These are phyloP conservation scores for Coryphaenoides rupestris DNA, from an alignment of 2,113 vertebrate genomes.

Conservation along the genomic window DNA sequence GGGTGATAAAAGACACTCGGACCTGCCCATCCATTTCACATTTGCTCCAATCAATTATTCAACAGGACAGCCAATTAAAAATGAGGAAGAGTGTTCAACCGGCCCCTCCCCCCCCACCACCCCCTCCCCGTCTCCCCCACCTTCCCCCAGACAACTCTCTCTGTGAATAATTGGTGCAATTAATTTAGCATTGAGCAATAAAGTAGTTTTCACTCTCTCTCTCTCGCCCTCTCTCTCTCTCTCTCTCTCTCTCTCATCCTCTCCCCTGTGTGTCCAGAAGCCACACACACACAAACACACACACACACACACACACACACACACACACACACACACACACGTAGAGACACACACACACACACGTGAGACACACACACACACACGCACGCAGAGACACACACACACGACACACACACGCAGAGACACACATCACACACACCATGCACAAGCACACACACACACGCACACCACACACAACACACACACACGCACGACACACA, in stretches of 20 bases:
- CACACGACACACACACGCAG: not conserved
- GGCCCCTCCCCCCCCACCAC: constrained; percentile 58
- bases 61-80: constrained; percentile 79
- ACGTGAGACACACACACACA: constrained; percentile 52
- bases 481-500: constrained; percentile 19
- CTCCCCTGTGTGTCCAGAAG: constrained; percentile 5
- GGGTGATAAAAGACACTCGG: constrained; percentile 75
- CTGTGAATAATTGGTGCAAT: constrained; percentile 79
- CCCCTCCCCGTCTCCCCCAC: constrained; percentile 50
- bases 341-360: constrained; percentile 28
- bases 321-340: constrained; percentile 47
- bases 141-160: constrained; percentile 73
- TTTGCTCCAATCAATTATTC: constrained; percentile 79
- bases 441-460: constrained; percentile 24
- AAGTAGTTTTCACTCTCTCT: constrained; percentile 60
- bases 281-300: constrained; percentile 44
- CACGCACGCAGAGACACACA: too few species aligned
- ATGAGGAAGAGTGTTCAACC: constrained; percentile 72
- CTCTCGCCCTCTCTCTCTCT: not conserved
- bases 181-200: constrained; percentile 79
- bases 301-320: constrained; percentile 35
- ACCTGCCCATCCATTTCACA: constrained; percentile 77
- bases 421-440: too few species aligned
- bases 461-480: constrained; percentile 39
- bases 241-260: constrained; percentile 18